These are phyloP conservation scores for Trematomus loennbergii DNA, from an alignment of 2,113 vertebrate species.

Conservation along the genomic window DNA sequence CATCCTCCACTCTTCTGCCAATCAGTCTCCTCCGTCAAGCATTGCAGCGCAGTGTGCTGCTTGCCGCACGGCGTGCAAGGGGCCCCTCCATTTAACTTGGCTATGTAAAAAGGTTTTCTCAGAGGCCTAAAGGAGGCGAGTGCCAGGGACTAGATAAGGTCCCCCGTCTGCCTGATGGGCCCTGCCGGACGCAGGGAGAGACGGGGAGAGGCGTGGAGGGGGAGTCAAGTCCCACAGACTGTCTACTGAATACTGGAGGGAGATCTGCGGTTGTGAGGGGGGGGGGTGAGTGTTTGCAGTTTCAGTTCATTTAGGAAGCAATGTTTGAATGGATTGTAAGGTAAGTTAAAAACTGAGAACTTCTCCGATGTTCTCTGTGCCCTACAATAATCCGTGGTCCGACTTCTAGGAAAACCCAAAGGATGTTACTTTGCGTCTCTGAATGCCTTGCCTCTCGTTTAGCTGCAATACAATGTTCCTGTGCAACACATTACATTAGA, in stretches of 20 bases:
- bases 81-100: constrained; percentile 70
- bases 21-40: constrained; percentile 76
- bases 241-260: constrained; percentile 43
- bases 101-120: constrained; percentile 80
- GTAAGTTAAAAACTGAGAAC: too few species aligned
- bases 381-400: too few species aligned
- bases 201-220: constrained; percentile 20
- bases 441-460: too few species aligned
- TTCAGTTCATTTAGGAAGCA: neutral
- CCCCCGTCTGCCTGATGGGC: constrained; percentile 54
- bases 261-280: constrained; percentile 17
- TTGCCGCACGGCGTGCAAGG: constrained; percentile 39
- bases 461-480: too few species aligned
- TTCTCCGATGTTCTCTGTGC: too few species aligned
- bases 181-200: constrained; percentile 38
- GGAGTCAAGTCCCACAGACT: constrained; percentile 43
- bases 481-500: too few species aligned
- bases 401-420: too few species aligned
- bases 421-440: too few species aligned
- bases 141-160: constrained; percentile 75
- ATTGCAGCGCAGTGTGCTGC: constrained; percentile 47
- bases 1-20: constrained; percentile 73
- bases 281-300: neutral
- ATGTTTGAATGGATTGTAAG: too few species aligned
- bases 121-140: constrained; percentile 70